Percentiles rank a stretch among this genome's conserved stretches.
These are phyloP conservation scores for Philotrypesis tridentata DNA, from an alignment of 1,140 invertebrate species.

Conservation along the genomic window DNA sequence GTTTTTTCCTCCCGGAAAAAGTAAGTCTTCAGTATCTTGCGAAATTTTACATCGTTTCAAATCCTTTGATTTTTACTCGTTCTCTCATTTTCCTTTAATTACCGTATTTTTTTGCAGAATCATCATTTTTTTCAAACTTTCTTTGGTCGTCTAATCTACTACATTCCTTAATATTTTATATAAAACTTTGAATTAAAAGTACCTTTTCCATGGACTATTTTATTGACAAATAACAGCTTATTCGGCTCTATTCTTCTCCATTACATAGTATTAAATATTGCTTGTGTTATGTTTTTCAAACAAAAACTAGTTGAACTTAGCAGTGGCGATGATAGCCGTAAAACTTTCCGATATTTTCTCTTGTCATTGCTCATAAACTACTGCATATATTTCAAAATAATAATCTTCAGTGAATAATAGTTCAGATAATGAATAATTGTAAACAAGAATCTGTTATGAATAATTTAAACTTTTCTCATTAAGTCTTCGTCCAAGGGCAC, in stretches of 20 bases:
- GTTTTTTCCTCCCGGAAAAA: too few species aligned
- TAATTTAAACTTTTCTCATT: background rate
- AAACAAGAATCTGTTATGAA: background rate
- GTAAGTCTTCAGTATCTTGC: background rate
- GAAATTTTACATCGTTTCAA: background rate
- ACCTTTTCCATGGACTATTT: too few species aligned
- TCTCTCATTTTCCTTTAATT: too few species aligned
- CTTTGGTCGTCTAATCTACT: too few species aligned
- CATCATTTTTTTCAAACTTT: too few species aligned
- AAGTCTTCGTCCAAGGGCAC: background rate
- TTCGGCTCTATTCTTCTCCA: too few species aligned
- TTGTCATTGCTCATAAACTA: background rate
- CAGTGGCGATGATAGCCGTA: constrained; percentile 24
- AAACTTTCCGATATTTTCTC: background rate
- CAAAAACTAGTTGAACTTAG: constrained; percentile 25
- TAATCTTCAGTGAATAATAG: background rate
- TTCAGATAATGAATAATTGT: background rate
- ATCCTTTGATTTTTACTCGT: too few species aligned
- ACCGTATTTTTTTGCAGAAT: too few species aligned
- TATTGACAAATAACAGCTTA: too few species aligned
- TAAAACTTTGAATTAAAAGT: too few species aligned
- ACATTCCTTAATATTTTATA: too few species aligned
- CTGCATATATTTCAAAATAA: background rate
- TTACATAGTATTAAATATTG: too few species aligned
- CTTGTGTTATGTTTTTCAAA: background rate